Conservation (phyloP, 2,888 invertebrate genomes). For the Volucella zonaria region DNA sequence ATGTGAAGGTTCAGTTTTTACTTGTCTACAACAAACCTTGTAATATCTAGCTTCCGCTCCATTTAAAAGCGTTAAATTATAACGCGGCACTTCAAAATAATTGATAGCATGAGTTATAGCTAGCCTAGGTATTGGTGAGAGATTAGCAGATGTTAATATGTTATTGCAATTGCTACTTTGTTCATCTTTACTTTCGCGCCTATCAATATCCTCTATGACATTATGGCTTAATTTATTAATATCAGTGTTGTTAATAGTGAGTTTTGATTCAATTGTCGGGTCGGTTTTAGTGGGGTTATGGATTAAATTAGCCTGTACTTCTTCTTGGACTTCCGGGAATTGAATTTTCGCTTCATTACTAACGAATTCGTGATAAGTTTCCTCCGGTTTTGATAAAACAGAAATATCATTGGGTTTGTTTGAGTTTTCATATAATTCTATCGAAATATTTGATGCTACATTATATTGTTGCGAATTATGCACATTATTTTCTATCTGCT, state of each 20-base stretch:
- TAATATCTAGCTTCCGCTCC: conserved; percentile 68
- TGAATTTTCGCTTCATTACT: conserved; percentile 39
- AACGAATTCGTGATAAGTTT: conserved; percentile 73
- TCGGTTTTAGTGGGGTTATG: conserved; percentile 76
- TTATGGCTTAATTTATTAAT: conserved; percentile 49
- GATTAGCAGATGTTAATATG: conserved; percentile 69
- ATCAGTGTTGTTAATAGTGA: conserved; percentile 57
- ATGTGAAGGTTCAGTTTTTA: conserved; percentile 23
- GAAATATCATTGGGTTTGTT: conserved; percentile 65
- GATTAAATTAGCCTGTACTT: conserved; percentile 78
- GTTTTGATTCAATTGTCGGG: conserved; percentile 56
- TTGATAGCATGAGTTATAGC: conserved; percentile 65
- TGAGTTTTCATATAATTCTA: not conserved
- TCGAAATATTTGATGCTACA: not conserved
- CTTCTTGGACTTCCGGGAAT: conserved; percentile 77
- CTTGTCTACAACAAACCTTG: conserved; percentile 52
- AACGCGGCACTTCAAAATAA: conserved; percentile 71
- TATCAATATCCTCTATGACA: conserved; percentile 46
- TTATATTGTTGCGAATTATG: not conserved
- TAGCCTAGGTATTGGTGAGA: conserved; percentile 68
- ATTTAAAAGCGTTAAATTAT: conserved; percentile 70
- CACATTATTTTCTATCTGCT: not conserved
- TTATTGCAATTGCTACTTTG: conserved; percentile 56
- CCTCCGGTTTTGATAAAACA: conserved; percentile 74
- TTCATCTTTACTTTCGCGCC: conserved; percentile 32